Conservation (phyloP, 2,888 invertebrate genomes). For the Tetheella fluctuosa region DNA sequence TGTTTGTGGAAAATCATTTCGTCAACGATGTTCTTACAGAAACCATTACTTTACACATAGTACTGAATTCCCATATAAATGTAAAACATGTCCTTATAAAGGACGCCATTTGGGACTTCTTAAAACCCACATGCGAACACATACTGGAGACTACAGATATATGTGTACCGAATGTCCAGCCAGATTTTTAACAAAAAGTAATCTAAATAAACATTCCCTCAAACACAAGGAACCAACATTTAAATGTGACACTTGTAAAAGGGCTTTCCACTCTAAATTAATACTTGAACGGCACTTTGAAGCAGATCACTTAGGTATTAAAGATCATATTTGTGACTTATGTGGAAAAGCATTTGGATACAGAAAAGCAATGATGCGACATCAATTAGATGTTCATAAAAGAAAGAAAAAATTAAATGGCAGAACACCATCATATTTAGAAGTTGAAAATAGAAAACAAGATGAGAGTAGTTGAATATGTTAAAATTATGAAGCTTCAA, state of each 20-base stretch:
- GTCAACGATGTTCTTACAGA: constrained; percentile 57
- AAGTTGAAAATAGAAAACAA: constrained; percentile 34
- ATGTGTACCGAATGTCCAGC: constrained; percentile 68
- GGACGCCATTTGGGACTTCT: constrained; percentile 56
- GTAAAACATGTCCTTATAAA: constrained; percentile 58
- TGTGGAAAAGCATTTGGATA: constrained; percentile 70
- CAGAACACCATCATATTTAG: constrained; percentile 54
- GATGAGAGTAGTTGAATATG: not conserved
- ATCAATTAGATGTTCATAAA: constrained; percentile 64
- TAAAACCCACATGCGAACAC: constrained; percentile 60
- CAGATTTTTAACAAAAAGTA: constrained; percentile 61
- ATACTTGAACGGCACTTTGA: constrained; percentile 57
- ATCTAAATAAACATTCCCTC: constrained; percentile 61
- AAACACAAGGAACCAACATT: constrained; percentile 60
- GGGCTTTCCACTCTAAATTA: constrained; percentile 57
- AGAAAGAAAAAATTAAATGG: constrained; percentile 54
- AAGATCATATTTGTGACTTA: constrained; percentile 62
- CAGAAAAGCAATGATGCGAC: constrained; percentile 68
- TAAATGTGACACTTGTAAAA: constrained; percentile 61
- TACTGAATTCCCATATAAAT: constrained; percentile 62
- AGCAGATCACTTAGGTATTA: constrained; percentile 63
- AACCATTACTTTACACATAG: constrained; percentile 59
- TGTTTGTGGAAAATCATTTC: constrained; percentile 63
- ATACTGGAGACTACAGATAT: constrained; percentile 60
- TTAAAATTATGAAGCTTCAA: not conserved